Evolutionary conservation across 2,113 vertebrate species (phyloP), one percentile per base, ranked within the genome.

Genomic region (Piaya cayana): DNA sequence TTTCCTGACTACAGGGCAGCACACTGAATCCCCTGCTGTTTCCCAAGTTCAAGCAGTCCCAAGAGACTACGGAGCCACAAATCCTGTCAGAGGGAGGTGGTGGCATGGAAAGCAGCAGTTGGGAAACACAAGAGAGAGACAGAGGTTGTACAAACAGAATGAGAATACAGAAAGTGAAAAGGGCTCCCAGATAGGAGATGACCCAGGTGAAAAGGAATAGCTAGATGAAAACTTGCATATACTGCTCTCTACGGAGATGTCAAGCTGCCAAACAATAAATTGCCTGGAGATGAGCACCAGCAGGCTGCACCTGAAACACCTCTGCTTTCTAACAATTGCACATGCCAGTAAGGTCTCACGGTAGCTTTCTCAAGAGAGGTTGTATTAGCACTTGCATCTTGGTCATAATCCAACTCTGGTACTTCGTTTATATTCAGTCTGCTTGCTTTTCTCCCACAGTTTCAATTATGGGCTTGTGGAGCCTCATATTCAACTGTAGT

Each of bases 391-490:
- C 81, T 79, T 79, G 53, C 29, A 85, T 50, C 65, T 80, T 82
- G 88, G 78, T 90, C 58, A 63, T 62, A 83, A 76, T 74, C 68
- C 90, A 93, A 21, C 67, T 82, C 86, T 22, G 69, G 68, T 30
- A 62, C 47, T 94, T 80, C 65, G 93, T 91, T 96, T 92, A 74
- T 88, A 90, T 95, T 91, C 92, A 84, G 71, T 30, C 58, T 83
- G 86, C 71, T 39, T 85, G 77, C 62, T 79, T 93, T 95, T 92
- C 79, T 84, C 50, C 69, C 84, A 64, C 34, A 77, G 72, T 95
- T 95, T 93, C 92, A 96, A 84, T 97, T 96, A 94, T 3, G 49
- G 36, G 62, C 82, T 91, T 90, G 68, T 83, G 53, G 84, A 87
- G 75, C 75, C 82, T 95, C 87, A 75, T 88, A 95, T 90, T 76